Conservation (phyloP, 2,113 vertebrate genomes). For the Pandion haliaetus region DNA sequence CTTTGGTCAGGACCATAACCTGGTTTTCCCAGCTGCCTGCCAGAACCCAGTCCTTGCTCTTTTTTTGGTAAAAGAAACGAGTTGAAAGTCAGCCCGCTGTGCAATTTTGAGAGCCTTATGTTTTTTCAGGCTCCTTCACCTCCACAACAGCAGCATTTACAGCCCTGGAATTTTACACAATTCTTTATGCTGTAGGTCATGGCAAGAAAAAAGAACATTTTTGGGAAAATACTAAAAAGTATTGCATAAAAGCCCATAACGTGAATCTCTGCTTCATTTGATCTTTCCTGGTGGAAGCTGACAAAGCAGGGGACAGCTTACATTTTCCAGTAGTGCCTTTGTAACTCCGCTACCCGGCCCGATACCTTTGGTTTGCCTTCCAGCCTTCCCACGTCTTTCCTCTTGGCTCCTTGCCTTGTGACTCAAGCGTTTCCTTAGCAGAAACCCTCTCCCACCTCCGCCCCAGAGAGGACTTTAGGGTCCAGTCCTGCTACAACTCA, state of each 20-base stretch:
- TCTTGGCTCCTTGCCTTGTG: not conserved
- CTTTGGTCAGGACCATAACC: not conserved
- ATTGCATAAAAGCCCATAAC: not conserved
- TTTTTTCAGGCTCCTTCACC: not conserved
- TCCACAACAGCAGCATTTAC: not conserved
- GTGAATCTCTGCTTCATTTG: not conserved
- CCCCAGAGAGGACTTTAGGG: not conserved
- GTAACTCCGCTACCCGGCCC: not conserved
- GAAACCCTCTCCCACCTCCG: not conserved
- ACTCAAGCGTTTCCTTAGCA: not conserved
- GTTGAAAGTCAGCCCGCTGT: not conserved
- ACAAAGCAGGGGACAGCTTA: not conserved
- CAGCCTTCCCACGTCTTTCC: constrained; percentile 7
- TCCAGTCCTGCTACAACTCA: not conserved
- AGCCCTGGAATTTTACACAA: constrained; percentile 23
- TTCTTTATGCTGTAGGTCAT: not conserved
- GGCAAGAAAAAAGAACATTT: not conserved
- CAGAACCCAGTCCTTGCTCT: not conserved
- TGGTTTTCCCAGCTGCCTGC: not conserved
- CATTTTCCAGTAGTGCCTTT: constrained; percentile 6
- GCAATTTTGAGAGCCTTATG: not conserved
- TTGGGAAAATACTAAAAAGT: not conserved
- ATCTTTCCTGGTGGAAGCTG: constrained; percentile 17
- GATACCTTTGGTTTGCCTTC: not conserved
- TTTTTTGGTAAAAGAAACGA: not conserved